These are phyloP conservation scores for Lophius americanus DNA, from an alignment of 2,797 vertebrate species.

Conservation along the genomic window DNA sequence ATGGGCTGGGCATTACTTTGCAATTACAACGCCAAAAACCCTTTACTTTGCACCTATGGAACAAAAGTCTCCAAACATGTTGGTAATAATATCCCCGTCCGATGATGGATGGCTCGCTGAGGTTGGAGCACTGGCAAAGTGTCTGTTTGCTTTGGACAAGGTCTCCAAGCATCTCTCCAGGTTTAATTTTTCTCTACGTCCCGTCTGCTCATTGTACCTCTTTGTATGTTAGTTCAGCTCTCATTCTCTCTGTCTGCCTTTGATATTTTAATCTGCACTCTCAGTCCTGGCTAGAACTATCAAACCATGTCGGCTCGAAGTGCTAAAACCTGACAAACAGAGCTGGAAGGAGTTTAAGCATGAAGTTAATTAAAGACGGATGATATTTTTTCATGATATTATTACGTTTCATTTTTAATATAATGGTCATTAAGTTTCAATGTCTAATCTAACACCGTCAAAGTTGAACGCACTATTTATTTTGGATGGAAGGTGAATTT, in stretches of 20 bases:
- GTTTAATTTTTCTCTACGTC: slow-evolving; percentile 46
- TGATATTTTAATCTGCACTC: slow-evolving; percentile 54
- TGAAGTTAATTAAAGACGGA: neutral
- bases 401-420: neutral
- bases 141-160: slow-evolving; percentile 74
- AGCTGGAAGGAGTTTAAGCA: slow-evolving; percentile 28
- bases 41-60: slow-evolving; percentile 48
- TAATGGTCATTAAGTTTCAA: neutral
- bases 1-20: slow-evolving; percentile 21
- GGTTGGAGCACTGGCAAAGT: slow-evolving; percentile 60
- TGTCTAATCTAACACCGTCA: slow-evolving; percentile 11
- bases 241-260: slow-evolving; percentile 33
- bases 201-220: slow-evolving; percentile 49
- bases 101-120: slow-evolving; percentile 63
- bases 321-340: slow-evolving; percentile 43
- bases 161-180: slow-evolving; percentile 64
- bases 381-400: slow-evolving; percentile 16
- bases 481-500: neutral
- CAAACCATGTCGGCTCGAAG: slow-evolving; percentile 34
- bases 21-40: slow-evolving; percentile 25
- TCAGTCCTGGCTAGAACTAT: slow-evolving; percentile 31
- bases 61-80: slow-evolving; percentile 52
- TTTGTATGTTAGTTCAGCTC: slow-evolving; percentile 55
- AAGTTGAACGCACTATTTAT: slow-evolving; percentile 9
- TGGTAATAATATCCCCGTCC: slow-evolving; percentile 53